Percentiles rank a stretch among this genome's conserved stretches.
These are phyloP conservation scores for Cephus nigrinus DNA, from an alignment of 2,888 invertebrate genomes.

Conservation along the genomic window DNA sequence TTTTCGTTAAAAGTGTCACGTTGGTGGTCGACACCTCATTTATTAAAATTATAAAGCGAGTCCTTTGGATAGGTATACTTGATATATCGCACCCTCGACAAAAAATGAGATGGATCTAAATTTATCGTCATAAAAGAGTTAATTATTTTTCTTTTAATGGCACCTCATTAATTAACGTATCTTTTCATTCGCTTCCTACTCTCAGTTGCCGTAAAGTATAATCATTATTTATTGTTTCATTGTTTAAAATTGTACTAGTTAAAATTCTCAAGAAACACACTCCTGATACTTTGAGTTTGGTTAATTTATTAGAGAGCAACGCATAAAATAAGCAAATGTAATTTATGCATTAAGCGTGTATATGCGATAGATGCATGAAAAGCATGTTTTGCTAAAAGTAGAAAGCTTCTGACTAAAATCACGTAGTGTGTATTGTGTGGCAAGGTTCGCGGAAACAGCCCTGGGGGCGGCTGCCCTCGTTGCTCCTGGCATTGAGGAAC, in stretches of 20 bases:
- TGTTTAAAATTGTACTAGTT: neutral
- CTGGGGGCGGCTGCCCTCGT: conserved; percentile 72
- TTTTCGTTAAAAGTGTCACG: neutral
- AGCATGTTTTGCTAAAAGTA: neutral
- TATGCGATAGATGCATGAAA: neutral
- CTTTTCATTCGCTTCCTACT: neutral
- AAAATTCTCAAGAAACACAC: neutral
- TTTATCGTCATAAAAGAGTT: neutral
- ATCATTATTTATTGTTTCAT: neutral
- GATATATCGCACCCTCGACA: neutral
- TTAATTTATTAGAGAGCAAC: neutral
- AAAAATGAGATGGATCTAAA: neutral
- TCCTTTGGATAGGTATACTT: neutral
- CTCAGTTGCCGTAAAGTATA: too few species aligned
- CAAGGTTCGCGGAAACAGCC: conserved; percentile 82
- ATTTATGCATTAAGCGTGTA: neutral
- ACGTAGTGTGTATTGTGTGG: conserved; percentile 66
- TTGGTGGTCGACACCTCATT: neutral
- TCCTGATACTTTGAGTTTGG: neutral
- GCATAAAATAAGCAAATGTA: neutral
- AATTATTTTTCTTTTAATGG: neutral
- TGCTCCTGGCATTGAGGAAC: conserved; percentile 78
- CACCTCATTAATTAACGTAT: neutral
- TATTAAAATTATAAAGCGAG: neutral
- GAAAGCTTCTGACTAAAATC: conserved; percentile 61